A percentile compares a stretch with the other conserved stretches of the same genome.
These are phyloP conservation scores for Hippopotamyrus pictus DNA, from an alignment of 2,797 vertebrate genomes.

Conservation along the genomic window DNA sequence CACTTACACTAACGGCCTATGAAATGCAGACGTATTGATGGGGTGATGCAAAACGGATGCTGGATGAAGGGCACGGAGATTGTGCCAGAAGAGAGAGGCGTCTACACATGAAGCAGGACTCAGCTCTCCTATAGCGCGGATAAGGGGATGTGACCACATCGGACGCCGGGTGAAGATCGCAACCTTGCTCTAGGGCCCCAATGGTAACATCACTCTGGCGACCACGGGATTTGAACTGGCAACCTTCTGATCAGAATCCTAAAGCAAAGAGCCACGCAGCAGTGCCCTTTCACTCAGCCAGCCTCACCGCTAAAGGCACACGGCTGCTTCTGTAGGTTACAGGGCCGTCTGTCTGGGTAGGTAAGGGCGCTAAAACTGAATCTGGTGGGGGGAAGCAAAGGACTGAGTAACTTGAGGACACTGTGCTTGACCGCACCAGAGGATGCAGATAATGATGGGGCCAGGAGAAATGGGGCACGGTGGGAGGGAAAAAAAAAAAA, in stretches of 20 bases:
- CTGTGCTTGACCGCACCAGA: slow-evolving; percentile 13
- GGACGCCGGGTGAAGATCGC: background rate
- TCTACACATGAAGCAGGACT: background rate
- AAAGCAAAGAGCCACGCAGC: background rate
- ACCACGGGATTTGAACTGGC: background rate
- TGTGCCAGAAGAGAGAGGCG: background rate
- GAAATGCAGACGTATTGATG: background rate
- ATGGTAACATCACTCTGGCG: background rate
- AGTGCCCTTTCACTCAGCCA: background rate
- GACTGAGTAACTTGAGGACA: background rate
- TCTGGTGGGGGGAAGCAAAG: background rate
- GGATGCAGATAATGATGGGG: background rate
- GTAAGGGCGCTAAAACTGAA: background rate
- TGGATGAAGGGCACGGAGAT: background rate
- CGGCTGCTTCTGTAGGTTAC: background rate
- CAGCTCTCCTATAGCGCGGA: background rate
- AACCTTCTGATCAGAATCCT: background rate
- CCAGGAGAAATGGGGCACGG: background rate
- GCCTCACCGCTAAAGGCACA: background rate
- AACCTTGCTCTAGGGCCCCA: background rate
- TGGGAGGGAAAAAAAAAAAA: too few relatives aligned
- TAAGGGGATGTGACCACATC: background rate
- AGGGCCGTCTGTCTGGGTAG: background rate
- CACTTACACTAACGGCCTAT: background rate
- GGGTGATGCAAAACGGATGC: background rate